Percentiles rank a stretch among this genome's conserved stretches.
These are phyloP conservation scores for Pithys albifrons DNA, from an alignment of 2,113 vertebrate species.

Conservation along the genomic window DNA sequence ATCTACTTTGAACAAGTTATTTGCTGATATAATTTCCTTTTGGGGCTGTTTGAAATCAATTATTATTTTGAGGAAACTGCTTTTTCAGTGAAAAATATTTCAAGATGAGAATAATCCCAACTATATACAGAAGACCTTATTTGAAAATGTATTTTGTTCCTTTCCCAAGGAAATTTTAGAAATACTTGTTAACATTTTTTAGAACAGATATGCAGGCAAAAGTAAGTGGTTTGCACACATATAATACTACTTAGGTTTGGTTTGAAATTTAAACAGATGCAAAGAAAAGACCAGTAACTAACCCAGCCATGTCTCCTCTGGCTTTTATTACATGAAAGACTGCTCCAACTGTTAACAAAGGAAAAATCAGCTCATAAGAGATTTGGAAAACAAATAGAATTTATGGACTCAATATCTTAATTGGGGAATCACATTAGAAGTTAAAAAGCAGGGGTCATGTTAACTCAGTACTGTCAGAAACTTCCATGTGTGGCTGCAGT, in stretches of 20 bases:
- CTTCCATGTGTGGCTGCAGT: background rate
- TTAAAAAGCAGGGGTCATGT: background rate
- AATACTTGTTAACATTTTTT: background rate
- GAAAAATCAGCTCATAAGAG: background rate
- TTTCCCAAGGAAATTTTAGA: background rate
- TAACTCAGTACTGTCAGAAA: background rate
- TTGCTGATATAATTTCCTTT: background rate
- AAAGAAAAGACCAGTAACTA: background rate
- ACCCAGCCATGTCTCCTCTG: background rate
- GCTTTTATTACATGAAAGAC: background rate
- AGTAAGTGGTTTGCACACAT: background rate
- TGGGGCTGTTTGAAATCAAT: slow-evolving; percentile 23
- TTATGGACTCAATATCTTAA: background rate
- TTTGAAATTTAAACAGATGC: background rate
- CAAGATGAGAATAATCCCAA: slow-evolving; percentile 1
- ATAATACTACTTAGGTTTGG: background rate
- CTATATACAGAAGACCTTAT: background rate
- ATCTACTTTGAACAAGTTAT: background rate
- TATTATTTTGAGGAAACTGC: background rate
- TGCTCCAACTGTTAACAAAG: background rate
- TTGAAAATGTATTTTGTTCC: background rate
- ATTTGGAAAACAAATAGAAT: background rate
- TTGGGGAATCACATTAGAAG: background rate
- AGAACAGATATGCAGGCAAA: background rate
- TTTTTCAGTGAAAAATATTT: background rate